These are phyloP conservation scores for Onychostruthus taczanowskii DNA, from an alignment of 2,113 vertebrate genomes.

Conservation along the genomic window DNA sequence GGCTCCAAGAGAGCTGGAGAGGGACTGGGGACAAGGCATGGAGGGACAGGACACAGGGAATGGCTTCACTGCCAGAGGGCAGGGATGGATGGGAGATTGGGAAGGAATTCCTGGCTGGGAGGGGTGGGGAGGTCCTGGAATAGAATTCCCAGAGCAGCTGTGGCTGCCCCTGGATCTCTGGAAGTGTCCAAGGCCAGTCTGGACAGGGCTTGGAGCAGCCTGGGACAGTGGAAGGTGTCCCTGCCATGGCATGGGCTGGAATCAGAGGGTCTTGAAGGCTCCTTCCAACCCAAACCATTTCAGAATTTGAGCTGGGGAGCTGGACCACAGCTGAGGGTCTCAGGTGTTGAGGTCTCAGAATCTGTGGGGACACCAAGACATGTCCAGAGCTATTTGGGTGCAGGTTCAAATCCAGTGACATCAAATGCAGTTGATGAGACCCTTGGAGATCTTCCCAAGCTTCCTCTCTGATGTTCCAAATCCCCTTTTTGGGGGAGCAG, in stretches of 20 bases:
- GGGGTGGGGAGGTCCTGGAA: neutral
- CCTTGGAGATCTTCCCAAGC: neutral
- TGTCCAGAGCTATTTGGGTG: neutral
- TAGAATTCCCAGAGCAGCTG: neutral
- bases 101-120: rapidly evolving
- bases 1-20: neutral
- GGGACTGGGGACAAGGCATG: rapidly evolving
- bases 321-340: neutral
- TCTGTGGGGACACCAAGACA: no score
- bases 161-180: neutral
- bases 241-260: rapidly evolving
- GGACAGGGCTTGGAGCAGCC: rapidly evolving
- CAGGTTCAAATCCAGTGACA: neutral
- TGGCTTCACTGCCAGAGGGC: neutral
- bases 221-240: rapidly evolving
- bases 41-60: neutral
- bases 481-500: neutral
- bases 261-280: rapidly evolving
- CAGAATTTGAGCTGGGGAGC: rapidly evolving
- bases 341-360: neutral
- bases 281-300: neutral
- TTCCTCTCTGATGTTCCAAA: no score
- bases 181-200: rapidly evolving
- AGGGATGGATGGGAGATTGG: neutral
- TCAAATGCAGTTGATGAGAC: neutral